Conservation (phyloP, 2,888 invertebrate species). For the Cosmia pyralina region DNA sequence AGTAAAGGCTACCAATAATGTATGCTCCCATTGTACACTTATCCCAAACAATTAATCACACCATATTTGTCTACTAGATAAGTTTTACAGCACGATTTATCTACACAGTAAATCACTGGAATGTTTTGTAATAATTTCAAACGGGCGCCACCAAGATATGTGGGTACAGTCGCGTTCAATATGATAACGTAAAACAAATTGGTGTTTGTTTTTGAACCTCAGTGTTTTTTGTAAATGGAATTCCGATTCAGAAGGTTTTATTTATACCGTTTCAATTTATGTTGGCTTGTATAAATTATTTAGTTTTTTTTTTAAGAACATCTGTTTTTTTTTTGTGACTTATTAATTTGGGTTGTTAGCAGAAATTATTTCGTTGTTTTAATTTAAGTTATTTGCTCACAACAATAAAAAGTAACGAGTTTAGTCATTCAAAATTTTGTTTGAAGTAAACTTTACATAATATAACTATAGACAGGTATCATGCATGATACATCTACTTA, state of each 20-base stretch:
- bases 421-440: neutral
- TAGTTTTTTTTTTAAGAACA: slow-evolving; percentile 12
- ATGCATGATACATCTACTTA: neutral
- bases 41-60: slow-evolving; percentile 66
- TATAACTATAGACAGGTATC: neutral
- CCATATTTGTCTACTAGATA: slow-evolving; percentile 66
- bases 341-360: slow-evolving; percentile 6
- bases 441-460: neutral
- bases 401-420: neutral
- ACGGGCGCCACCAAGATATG: slow-evolving; percentile 60
- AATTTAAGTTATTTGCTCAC: neutral
- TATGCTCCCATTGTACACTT: slow-evolving; percentile 46
- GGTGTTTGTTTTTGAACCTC: slow-evolving; percentile 38
- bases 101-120: slow-evolving; percentile 65
- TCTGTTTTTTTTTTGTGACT: neutral
- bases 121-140: slow-evolving; percentile 70
- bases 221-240: slow-evolving; percentile 41
- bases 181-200: slow-evolving; percentile 56
- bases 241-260: slow-evolving; percentile 30
- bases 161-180: slow-evolving; percentile 49
- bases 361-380: neutral
- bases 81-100: slow-evolving; percentile 67
- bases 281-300: slow-evolving; percentile 13
- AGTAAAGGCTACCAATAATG: slow-evolving; percentile 1
- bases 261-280: slow-evolving; percentile 46